phyloP scores from a whole-genome alignment of 2,797 vertebrate species.

The Myiotriccus ornatus region DNA sequence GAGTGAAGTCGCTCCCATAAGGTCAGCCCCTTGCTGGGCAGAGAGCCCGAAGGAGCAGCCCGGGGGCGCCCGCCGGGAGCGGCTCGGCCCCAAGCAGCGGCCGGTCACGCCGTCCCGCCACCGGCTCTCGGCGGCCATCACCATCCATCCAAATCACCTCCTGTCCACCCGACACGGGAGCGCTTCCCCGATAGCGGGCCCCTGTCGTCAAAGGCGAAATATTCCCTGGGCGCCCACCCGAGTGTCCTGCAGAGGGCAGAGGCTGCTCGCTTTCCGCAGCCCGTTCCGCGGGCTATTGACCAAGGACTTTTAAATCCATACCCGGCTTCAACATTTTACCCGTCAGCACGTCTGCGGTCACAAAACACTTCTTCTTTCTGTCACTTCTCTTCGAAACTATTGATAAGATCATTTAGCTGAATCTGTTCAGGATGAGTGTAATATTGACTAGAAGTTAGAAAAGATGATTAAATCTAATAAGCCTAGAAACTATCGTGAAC shows the following conservation, averaged over 20 bases:
- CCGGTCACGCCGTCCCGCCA: not conserved
- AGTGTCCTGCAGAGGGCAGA: conserved; percentile 84
- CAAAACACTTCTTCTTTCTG: conserved; percentile 83
- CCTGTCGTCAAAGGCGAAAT: conserved; percentile 17
- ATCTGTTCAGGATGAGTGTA: conserved; percentile 77
- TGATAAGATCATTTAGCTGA: conserved; percentile 82
- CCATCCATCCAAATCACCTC: not conserved
- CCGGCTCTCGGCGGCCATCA: not conserved
- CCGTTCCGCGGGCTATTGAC: conserved; percentile 73
- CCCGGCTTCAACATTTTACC: conserved; percentile 75
- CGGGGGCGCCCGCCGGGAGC: not conserved
- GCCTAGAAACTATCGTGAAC: conserved; percentile 60
- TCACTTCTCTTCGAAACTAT: conserved; percentile 77
- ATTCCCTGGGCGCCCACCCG: conserved; percentile 51
- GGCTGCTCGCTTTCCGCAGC: conserved; percentile 71
- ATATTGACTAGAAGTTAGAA: conserved; percentile 78
- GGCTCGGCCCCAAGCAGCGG: not conserved
- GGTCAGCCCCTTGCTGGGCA: not conserved
- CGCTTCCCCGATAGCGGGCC: conserved; percentile 2
- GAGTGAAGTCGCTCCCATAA: not conserved
- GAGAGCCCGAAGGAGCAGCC: not conserved
- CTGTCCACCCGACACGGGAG: not conserved
- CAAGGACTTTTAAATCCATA: conserved; percentile 75
- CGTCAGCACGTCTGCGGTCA: conserved; percentile 80
- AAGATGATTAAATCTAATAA: conserved; percentile 79